phyloP scores from a whole-genome alignment of 2,113 vertebrate genomes.

The Gila orcuttii region DNA sequence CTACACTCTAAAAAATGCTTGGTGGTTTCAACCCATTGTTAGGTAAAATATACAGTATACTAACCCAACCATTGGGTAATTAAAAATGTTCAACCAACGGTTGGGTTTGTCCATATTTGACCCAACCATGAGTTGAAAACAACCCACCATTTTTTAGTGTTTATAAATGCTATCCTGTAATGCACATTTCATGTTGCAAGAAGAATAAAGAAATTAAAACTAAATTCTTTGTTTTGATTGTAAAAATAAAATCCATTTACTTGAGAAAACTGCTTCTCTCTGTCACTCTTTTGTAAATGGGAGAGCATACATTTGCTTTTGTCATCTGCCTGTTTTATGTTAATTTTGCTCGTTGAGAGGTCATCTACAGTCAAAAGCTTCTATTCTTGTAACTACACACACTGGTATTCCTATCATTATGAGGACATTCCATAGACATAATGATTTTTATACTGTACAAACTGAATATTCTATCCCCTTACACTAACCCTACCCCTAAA shows the following conservation, averaged over 20 bases:
- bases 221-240: not conserved
- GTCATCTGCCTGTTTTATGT: conserved; percentile 12
- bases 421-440: too few relatives aligned
- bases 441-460: too few relatives aligned
- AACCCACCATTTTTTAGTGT: too few relatives aligned
- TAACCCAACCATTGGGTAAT: too few relatives aligned
- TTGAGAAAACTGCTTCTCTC: not conserved
- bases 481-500: too few relatives aligned
- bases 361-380: not conserved
- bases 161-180: conserved; percentile 3
- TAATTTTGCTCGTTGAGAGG: not conserved
- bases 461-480: too few relatives aligned
- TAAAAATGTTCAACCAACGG: too few relatives aligned
- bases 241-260: not conserved
- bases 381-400: not conserved
- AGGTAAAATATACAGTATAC: too few relatives aligned
- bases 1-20: not conserved
- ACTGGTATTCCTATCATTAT: too few relatives aligned
- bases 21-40: too few relatives aligned
- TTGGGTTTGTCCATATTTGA: too few relatives aligned
- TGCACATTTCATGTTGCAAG: not conserved
- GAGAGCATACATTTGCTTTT: not conserved
- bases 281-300: conserved; percentile 5
- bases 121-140: too few relatives aligned
- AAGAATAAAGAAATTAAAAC: not conserved